Conservation (phyloP, 1,140 invertebrate species). For the Vanessa tameamea region DNA sequence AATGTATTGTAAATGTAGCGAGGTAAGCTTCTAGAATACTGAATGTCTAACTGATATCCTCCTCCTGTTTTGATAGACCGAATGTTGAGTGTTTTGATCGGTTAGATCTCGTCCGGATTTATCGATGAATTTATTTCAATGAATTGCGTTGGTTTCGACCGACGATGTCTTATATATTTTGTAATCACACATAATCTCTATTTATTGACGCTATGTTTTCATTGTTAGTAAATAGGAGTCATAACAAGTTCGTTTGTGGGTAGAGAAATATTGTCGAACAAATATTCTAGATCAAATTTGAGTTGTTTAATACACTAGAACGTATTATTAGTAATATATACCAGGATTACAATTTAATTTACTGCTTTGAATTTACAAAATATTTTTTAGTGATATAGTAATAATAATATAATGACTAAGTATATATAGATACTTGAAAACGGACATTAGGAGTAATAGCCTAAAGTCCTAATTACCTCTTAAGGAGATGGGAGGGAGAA, state of each 20-base stretch:
- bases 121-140: slow-evolving; percentile 59
- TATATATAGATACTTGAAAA: too few relatives aligned
- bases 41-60: slow-evolving; percentile 56
- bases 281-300: slow-evolving; percentile 13
- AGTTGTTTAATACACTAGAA: not conserved
- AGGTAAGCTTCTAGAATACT: slow-evolving; percentile 44
- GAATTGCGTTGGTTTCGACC: slow-evolving; percentile 42
- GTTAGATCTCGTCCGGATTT: slow-evolving; percentile 54
- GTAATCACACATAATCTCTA: slow-evolving; percentile 49
- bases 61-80: slow-evolving; percentile 66
- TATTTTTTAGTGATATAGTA: too few relatives aligned
- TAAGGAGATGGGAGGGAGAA: too few relatives aligned
- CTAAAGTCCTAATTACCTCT: too few relatives aligned
- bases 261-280: slow-evolving; percentile 12
- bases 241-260: slow-evolving; percentile 18
- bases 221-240: slow-evolving; percentile 21
- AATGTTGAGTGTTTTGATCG: slow-evolving; percentile 62
- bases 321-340: not conserved
- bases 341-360: not conserved
- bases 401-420: too few relatives aligned
- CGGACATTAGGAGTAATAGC: too few relatives aligned
- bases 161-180: slow-evolving; percentile 43
- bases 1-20: slow-evolving; percentile 7
- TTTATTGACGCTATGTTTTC: slow-evolving; percentile 45
- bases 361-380: too few relatives aligned